phyloP scores from a whole-genome alignment of 2,797 vertebrate species.

The Threskiornis aethiopicus region DNA sequence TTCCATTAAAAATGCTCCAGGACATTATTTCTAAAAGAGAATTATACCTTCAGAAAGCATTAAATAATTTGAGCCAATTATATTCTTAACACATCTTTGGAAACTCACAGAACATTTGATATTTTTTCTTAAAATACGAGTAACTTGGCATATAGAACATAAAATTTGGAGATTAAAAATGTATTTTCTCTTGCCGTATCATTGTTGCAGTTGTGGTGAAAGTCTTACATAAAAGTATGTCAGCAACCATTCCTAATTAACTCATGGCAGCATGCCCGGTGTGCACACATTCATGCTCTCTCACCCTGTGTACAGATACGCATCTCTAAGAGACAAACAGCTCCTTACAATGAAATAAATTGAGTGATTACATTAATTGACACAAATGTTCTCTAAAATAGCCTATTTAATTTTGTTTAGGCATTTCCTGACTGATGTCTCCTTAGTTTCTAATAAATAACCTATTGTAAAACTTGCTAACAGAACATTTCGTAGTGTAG shows the following conservation, averaged over 20 bases:
- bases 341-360: conserved; percentile 49
- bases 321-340: conserved; percentile 37
- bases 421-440: conserved; percentile 19
- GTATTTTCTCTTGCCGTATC: not conserved
- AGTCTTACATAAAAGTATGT: not conserved
- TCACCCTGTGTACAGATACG: conserved; percentile 11
- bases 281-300: not conserved
- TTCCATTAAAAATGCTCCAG: not conserved
- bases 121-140: not conserved
- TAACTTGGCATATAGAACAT: not conserved
- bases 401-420: conserved; percentile 48
- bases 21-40: not conserved
- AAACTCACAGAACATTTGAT: not conserved
- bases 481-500: not conserved
- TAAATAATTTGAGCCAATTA: not conserved
- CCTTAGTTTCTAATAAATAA: conserved; percentile 45
- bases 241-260: conserved; percentile 31
- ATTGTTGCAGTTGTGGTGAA: not conserved
- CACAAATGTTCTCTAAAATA: conserved; percentile 26
- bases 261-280: conserved; percentile 20
- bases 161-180: not conserved
- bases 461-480: conserved; percentile 1
- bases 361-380: conserved; percentile 54
- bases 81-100: not conserved
- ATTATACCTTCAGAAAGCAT: not conserved